Evolutionary conservation across 2,888 invertebrate genomes (phyloP), one percentile per base, ranked within the genome.

Genomic region (Mellilla xanthometata): DNA sequence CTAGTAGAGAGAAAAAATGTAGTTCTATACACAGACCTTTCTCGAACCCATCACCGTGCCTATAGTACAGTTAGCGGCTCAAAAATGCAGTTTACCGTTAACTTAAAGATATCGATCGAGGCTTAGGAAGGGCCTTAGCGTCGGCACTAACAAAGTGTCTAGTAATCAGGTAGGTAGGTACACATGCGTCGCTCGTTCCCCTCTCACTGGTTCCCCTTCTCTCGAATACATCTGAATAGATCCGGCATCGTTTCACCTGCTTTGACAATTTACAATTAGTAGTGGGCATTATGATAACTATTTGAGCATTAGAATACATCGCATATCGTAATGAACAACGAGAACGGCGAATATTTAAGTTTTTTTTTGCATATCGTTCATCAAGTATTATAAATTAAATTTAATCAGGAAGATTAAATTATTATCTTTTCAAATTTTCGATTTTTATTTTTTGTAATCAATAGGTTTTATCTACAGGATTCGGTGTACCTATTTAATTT

Each of bases 11-110:
- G 15, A 19, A 19, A 19, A 19, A 19, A 19, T 19, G 15, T 19
- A 19, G 15, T 19, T 19, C 4, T 19, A 19, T 6, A 6, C 15
- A 19, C 6, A 19, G 1, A 19, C 4, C 15, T 5, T n/a, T n/a
- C n/a, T 36, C 11, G 9, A 12, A 10, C 13, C 40, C 40, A 33
- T 26, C 26, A 24, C 11, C 11, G 11, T 24, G 30, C 40, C 36
- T 43, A 35, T 7, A 31, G 32, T 45, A 52, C 52, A 42, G 49
- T 46, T 58, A 50, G 40, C 54, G 51, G 54, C 55, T 58, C 53
- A 62, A 69, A 67, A 66, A 68, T 68, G 68, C 68, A 68, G 67
- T 63, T 58, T 62, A 67, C 68, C 70, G 70, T 66, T 70, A 68
- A 51, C 30, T 35, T 36, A 27, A 31, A 60, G 62, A 65, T 65